These are phyloP conservation scores for Alviniconcha marisindica DNA, from an alignment of 1,140 invertebrate genomes.

Conservation along the genomic window DNA sequence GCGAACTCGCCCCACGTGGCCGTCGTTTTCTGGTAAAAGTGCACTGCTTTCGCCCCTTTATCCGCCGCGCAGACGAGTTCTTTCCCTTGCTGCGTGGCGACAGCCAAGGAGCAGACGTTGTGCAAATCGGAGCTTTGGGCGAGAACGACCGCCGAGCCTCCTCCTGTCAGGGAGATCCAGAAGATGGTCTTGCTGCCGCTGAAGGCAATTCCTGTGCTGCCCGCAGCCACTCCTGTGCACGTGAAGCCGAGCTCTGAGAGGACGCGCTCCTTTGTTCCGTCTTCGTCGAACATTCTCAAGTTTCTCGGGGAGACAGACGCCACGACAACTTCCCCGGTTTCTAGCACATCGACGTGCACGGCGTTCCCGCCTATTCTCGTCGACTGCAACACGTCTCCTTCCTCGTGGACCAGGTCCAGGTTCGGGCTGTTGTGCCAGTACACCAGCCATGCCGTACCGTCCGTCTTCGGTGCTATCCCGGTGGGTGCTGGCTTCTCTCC, in stretches of 20 bases:
- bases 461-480: neutral
- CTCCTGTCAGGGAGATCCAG: slow-evolving; percentile 25
- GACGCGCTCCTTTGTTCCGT: neutral
- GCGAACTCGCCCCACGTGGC: no score
- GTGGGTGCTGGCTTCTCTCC: neutral
- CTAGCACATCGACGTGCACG: neutral
- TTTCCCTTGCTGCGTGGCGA: neutral
- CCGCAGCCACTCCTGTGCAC: neutral
- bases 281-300: neutral
- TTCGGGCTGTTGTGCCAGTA: slow-evolving; percentile 19
- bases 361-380: slow-evolving; percentile 15
- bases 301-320: neutral
- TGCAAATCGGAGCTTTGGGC: slow-evolving; percentile 4
- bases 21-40: no score
- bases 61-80: no score
- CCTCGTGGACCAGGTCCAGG: slow-evolving; percentile 12
- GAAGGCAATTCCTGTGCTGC: slow-evolving; percentile 22
- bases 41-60: no score
- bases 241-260: neutral
- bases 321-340: no score
- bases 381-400: neutral
- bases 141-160: no score
- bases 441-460: slow-evolving; percentile 15
- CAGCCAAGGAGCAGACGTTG: slow-evolving; percentile 16
- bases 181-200: neutral